Conservation (phyloP, 2,797 vertebrate species). For the Scyliorhinus canicula region DNA sequence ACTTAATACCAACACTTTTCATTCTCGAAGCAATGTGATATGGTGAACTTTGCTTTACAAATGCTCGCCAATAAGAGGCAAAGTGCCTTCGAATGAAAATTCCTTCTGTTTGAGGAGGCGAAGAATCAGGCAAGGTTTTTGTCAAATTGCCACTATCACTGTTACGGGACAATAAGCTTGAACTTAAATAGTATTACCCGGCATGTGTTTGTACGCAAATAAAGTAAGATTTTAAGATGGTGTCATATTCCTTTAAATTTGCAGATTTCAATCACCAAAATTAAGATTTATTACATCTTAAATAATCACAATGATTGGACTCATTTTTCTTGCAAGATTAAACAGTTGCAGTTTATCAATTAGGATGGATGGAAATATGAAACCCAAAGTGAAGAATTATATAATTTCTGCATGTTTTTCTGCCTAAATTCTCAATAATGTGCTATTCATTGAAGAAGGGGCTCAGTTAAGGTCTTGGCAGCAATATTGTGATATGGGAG, state of each 20-base stretch:
- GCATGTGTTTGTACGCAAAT: background rate
- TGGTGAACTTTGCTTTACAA: background rate
- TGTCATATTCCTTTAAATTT: background rate
- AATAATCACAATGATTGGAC: background rate
- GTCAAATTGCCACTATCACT: too few relatives aligned
- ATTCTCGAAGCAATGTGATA: background rate
- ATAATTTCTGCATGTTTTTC: background rate
- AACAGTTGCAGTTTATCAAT: background rate
- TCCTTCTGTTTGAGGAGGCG: background rate
- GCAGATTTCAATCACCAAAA: background rate
- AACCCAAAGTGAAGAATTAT: background rate
- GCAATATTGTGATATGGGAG: background rate
- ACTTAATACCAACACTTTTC: background rate
- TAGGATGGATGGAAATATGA: slow-evolving; percentile 6
- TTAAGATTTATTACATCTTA: background rate
- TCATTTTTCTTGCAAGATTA: background rate
- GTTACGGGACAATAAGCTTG: background rate
- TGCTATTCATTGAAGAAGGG: background rate
- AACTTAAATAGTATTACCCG: background rate
- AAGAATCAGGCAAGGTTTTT: background rate
- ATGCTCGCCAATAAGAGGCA: background rate
- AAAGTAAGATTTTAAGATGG: background rate
- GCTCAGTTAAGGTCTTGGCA: background rate
- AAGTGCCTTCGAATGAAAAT: background rate
- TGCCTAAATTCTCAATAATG: background rate